Percentiles rank a stretch among this genome's conserved stretches.
These are phyloP conservation scores for Hippocampus guttulatus DNA, from an alignment of 2,113 vertebrate species.

Conservation along the genomic window DNA sequence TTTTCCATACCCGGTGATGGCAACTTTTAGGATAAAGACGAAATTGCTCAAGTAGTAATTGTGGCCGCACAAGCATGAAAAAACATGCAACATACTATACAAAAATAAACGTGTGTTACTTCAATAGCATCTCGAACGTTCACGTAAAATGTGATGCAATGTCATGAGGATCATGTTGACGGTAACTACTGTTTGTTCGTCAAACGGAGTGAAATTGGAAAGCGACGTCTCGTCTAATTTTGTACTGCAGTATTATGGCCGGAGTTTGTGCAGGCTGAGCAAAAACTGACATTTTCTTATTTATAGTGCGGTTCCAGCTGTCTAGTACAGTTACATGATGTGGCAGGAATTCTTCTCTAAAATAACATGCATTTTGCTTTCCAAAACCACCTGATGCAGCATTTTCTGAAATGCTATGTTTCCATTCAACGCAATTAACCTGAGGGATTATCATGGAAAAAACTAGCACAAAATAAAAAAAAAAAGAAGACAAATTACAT, in stretches of 20 bases:
- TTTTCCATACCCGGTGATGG: conserved; percentile 34
- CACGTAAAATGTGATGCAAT: conserved; percentile 3
- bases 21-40: not conserved
- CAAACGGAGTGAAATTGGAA: not conserved
- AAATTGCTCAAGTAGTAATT: not conserved
- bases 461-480: not conserved
- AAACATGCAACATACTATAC: not conserved
- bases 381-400: not conserved
- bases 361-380: conserved; percentile 20
- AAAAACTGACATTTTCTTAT: conserved; percentile 4
- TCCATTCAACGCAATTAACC: conserved; percentile 27
- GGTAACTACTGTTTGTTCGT: not conserved
- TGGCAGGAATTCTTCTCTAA: conserved; percentile 7
- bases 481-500: too few relatives aligned
- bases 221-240: not conserved
- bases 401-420: conserved; percentile 6
- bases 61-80: too few relatives aligned
- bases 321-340: conserved; percentile 6
- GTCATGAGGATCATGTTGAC: not conserved
- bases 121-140: not conserved
- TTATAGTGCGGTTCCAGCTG: not conserved
- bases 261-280: not conserved
- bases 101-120: not conserved
- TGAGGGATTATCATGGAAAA: not conserved
- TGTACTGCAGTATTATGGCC: not conserved